Evolutionary conservation across 2,888 invertebrate species (phyloP).

Genomic region (Ashinkailepas kermadecensis): DNA sequence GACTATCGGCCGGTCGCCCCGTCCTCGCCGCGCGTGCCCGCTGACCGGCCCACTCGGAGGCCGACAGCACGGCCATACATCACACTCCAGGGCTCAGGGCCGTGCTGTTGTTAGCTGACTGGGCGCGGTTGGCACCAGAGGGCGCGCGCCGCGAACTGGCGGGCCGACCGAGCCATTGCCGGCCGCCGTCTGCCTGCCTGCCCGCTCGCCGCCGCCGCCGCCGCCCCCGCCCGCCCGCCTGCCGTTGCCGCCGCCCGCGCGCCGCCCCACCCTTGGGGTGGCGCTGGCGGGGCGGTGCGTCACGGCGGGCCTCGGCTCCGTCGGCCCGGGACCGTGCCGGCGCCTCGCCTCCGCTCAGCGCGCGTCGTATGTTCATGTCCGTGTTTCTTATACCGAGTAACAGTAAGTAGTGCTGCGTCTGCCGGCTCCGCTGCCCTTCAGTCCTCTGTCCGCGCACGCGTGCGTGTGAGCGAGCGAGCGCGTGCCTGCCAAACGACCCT

Average conservation of each 20-base stretch:
- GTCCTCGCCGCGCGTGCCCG: background rate
- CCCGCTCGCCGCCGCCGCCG: constrained; percentile 25
- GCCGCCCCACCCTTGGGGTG: constrained; percentile 12
- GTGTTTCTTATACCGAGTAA: constrained; percentile 20
- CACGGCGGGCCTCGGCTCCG: constrained; percentile 12
- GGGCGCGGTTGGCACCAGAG: constrained; percentile 12
- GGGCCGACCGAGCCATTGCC: constrained; percentile 28
- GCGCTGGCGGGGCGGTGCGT: constrained; percentile 12
- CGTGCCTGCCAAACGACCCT: constrained; percentile 24
- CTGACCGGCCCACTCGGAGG: constrained; percentile 3
- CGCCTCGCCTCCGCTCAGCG: constrained; percentile 29
- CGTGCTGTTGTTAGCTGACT: constrained; percentile 4
- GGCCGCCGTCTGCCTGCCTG: constrained; percentile 25
- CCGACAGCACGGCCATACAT: constrained; percentile 26
- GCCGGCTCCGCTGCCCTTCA: constrained; percentile 1
- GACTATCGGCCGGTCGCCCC: background rate
- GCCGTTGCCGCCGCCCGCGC: background rate
- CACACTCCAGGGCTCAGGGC: constrained; percentile 27
- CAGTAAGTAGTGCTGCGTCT: background rate
- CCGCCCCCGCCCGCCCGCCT: background rate
- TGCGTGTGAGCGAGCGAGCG: constrained; percentile 21
- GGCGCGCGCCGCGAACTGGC: constrained; percentile 24
- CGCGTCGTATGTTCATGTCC: constrained; percentile 31
- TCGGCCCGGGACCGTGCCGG: constrained; percentile 27
- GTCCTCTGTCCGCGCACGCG: constrained; percentile 25